Evolutionary conservation across 2,113 vertebrate species (phyloP), one percentile per base, ranked within the genome.

Genomic region (Chroicocephalus ridibundus): DNA sequence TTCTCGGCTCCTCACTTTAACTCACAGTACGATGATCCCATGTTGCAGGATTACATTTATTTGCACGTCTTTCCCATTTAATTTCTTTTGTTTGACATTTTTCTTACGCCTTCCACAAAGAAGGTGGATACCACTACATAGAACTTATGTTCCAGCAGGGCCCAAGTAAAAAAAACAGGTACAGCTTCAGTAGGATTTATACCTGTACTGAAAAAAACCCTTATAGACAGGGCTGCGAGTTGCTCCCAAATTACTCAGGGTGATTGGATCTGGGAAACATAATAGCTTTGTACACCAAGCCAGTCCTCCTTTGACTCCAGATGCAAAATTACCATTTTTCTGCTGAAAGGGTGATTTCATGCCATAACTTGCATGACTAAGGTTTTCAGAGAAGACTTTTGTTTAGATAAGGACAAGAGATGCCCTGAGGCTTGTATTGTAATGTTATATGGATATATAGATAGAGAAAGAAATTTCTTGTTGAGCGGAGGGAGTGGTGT

Each of bases 341-440:
- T 96, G 92, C 95, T 97, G 97, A 97, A 97, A 97, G 94, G 87
- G 95, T 93, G 94, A 97, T 97, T 95, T 96, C 96, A 97, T 96
- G 94, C 97, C 94, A 93, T 96, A 95, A 94, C 96, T 96, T 94
- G 94, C 96, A 97, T 97, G 97, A 96, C 96, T 96, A 94, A 97
- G 96, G 92, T 95, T 97, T 97, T 88, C 94, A 97, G 95, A 96
- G 72, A 75, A 94, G 82, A 94, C 96, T 97, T 97, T 97, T 98
- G 97, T 98, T 97, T 96, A 96, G 96, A 97, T 97, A 97, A 97
- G 95, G 94, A 96, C 95, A 97, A 97, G 95, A 96, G 82, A 95
- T 96, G 93, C 96, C 97, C 95, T 40, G 86, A 95, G 95, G 97
- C 97, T 94, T 87, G 78, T 96, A 96, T 96, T 97, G 96, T 95